Evolutionary conservation across 2,797 vertebrate genomes (phyloP), one percentile per base, ranked within the genome.

Genomic region (Mycteria americana): DNA sequence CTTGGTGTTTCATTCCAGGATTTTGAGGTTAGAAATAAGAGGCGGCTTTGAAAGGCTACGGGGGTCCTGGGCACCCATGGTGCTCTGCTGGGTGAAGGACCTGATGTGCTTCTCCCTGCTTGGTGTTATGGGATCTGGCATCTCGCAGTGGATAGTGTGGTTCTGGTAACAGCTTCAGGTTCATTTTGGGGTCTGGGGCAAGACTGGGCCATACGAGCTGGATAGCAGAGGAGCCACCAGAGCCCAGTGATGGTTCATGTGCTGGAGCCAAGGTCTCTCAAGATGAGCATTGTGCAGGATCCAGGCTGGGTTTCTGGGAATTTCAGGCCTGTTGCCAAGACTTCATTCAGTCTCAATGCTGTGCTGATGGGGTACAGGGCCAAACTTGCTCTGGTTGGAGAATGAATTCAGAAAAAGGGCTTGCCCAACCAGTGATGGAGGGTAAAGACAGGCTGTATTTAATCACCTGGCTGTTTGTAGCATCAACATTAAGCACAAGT

Each of bases 191-290:
- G 17, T 56, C 74, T 94, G 54, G 15, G 72, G 19, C 43, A 70
- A 83, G 30, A 37, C 62, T 63, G 45, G 45, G 45, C 21, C 16
- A 33, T 31, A 30, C 1, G 11, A 93, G 18, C 39, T 59, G 62
- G 27, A 35, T 56, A 63, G 10, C 56, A 85, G 57, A 53, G 28
- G 22, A 87, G 41, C 50, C 82, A 48, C 64, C 63, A 73, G 39
- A 82, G 3, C 28, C 41, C 10, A 30, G 35, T 0, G 11, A 45
- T 2, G 22, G 23, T 16, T 73, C 51, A 43, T 0, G 0, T 70
- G 60, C 46, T 74, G 48, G 31, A 70, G 30, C 22, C 35, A 46
- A 28, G 48, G 33, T 77, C 50, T 79, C 51, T 75, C 6, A 18
- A 41, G 50, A 64, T 46, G 57, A 92, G 18, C 10, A 6, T 10